Evolutionary conservation across 2,113 vertebrate genomes (phyloP).

Genomic region (Rhagologus leucostigma): DNA sequence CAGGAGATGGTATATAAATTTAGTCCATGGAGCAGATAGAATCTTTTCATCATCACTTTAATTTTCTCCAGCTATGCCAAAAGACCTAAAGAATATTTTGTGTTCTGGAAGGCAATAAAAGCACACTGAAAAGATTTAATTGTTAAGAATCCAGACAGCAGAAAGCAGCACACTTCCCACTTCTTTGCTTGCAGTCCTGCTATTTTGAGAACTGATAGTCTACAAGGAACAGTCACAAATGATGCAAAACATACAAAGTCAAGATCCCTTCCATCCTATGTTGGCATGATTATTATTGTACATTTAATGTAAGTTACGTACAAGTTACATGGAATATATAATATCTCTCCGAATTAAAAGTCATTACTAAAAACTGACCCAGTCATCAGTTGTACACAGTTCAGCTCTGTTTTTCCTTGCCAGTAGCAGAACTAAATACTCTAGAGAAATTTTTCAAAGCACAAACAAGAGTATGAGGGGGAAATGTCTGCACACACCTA

Average conservation of each 20-base stretch:
- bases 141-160: not conserved
- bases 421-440: not conserved
- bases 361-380: accelerated
- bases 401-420: not conserved
- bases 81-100: not conserved
- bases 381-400: not conserved
- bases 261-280: not conserved
- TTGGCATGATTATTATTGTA: not conserved
- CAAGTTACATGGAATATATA: not conserved
- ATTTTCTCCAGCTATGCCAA: not conserved
- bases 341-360: not conserved
- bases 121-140: not conserved
- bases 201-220: not conserved
- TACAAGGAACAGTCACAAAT: not conserved
- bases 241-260: not conserved
- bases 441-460: not conserved
- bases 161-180: not conserved
- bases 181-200: not conserved
- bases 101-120: not conserved
- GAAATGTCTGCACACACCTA: not conserved
- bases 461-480: not conserved
- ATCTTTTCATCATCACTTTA: not conserved
- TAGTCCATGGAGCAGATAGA: not conserved
- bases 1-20: not conserved
- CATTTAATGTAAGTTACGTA: not conserved